These are phyloP conservation scores for Hylia prasina DNA, from an alignment of 2,113 vertebrate genomes.

Conservation along the genomic window DNA sequence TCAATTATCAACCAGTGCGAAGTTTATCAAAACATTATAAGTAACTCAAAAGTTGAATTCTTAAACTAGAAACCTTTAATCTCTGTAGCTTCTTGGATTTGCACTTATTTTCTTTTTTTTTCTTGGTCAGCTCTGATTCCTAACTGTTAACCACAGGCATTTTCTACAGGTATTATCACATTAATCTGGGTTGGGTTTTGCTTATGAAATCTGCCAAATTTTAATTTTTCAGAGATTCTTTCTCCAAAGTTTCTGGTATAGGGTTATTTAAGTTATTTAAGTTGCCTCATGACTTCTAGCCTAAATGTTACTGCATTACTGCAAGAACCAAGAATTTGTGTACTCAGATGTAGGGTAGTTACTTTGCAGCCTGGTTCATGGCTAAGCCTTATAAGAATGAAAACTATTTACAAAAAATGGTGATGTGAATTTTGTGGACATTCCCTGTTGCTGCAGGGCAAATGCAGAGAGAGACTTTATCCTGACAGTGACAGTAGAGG, in stretches of 20 bases:
- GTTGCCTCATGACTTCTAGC: not conserved
- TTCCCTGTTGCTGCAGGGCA: not conserved
- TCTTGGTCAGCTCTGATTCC: not conserved
- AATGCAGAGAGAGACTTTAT: not conserved
- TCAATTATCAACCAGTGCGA: not conserved
- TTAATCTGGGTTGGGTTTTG: not conserved
- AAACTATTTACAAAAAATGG: not conserved
- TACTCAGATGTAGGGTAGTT: not conserved
- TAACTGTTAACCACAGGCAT: not conserved
- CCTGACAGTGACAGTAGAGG: not conserved
- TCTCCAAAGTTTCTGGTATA: not conserved
- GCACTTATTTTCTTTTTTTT: not conserved
- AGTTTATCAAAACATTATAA: not conserved
- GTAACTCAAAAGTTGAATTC: not conserved
- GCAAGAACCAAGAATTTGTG: not conserved
- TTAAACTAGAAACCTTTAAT: not conserved
- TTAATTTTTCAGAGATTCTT: not conserved
- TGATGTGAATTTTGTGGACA: not conserved
- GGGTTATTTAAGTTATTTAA: not conserved
- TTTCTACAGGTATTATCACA: not conserved
- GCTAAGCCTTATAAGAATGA: not conserved
- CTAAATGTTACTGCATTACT: not conserved
- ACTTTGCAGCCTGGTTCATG: not conserved
- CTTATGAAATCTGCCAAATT: not conserved
- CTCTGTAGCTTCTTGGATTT: not conserved